Evolutionary conservation across 2,888 invertebrate species (phyloP), one percentile per base, ranked within the genome.

Genomic region (Euclidia mi): DNA sequence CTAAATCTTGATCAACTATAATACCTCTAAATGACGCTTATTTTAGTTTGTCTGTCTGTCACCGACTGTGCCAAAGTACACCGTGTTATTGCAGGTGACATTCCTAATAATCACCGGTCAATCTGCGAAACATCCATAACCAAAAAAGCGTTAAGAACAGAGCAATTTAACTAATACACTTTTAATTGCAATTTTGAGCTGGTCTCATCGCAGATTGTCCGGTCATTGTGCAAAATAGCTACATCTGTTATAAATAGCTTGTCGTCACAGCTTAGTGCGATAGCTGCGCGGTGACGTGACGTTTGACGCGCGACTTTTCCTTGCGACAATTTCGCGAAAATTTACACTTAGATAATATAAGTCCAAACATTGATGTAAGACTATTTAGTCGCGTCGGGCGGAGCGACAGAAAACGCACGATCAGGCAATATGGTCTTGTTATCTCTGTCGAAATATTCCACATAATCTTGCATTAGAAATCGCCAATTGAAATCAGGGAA

Each of bases 31-130:
- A 59, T 50, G 50, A 64, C 61, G 70, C 65, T 71, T 71, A 65
- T 34, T 47, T 61, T 34, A n/a, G 46, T 65, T 71, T 56, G 67
- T 76, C 61, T 75, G 67, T 73, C 81, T 82, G 87, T 88, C 87
- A 83, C 87, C 85, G 78, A 78, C 77, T 78, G 89, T 89, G 88
- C 89, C 89, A 88, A 88, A 85, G 70, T 71, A 76, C 65, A 70
- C 66, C 66, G 41, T 69, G 53, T 69, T 65, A 56, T 65, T 32
- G 68, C 67, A 58, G 65, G 60, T 71, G 59, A 45, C 56, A 20
- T 46, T 45, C 63, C 49, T 3, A 15, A 35, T 65, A 44, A 38
- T 49, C 71, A 34, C 66, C 73, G 71, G 71, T 53, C 65, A 46
- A 17, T 44, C 34, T 7, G 44, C 18, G 43, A 20, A 49, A n/a